phyloP scores from a whole-genome alignment of 2,797 vertebrate species.

The Sebastes trivittatus region DNA sequence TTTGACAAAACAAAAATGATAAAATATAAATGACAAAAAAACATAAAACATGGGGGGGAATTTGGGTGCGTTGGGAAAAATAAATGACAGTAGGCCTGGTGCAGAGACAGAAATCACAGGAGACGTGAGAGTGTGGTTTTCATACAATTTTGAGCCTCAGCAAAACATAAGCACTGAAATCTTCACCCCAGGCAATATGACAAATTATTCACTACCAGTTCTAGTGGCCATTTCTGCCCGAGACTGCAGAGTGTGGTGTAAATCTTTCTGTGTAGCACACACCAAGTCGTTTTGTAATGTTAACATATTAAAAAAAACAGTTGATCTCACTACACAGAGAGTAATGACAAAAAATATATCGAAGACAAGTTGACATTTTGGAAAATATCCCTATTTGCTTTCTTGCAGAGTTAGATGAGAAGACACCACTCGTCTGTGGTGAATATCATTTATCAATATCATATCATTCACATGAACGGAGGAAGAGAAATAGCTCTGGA shows the following conservation, averaged over 20 bases:
- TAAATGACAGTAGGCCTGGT: neutral
- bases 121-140: conserved; percentile 11
- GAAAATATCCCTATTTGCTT: neutral
- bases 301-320: neutral
- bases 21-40: conserved; percentile 11
- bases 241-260: neutral
- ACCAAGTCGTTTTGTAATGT: neutral
- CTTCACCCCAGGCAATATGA: conserved; percentile 29
- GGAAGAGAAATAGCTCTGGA: too few relatives aligned
- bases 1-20: neutral
- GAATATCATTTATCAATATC: neutral
- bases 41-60: neutral
- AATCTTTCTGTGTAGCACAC: neutral
- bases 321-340: neutral
- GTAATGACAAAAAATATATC: neutral
- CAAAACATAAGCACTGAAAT: conserved; percentile 47
- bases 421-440: neutral
- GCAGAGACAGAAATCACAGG: conserved; percentile 7
- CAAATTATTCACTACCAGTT: conserved; percentile 23
- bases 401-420: neutral
- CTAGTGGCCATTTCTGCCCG: neutral
- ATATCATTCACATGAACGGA: too few relatives aligned
- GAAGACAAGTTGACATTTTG: neutral
- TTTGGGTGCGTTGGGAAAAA: neutral
- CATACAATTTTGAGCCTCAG: conserved; percentile 14